A percentile compares a stretch with the other conserved stretches of the same genome.
Evolutionary conservation across 2,113 vertebrate species (phyloP).

Genomic region (Cynocephalus volans): DNA sequence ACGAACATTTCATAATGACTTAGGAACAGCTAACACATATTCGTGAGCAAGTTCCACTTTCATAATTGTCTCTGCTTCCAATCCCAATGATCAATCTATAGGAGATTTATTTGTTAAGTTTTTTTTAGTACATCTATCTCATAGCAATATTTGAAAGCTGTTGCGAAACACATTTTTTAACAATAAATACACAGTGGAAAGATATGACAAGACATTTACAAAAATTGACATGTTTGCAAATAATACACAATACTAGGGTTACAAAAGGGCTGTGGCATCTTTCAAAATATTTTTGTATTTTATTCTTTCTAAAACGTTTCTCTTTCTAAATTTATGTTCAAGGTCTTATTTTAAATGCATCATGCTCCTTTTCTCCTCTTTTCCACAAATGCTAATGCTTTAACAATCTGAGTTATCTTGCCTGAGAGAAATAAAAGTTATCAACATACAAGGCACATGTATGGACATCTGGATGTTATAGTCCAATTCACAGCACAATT

Average conservation of each 20-base stretch:
- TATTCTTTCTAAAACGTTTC: neutral
- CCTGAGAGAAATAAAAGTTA: neutral
- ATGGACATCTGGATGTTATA: conserved; percentile 20
- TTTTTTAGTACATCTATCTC: too few species aligned
- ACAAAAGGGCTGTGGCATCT: neutral
- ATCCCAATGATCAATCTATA: neutral
- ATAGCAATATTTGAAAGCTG: too few species aligned
- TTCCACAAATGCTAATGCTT: neutral
- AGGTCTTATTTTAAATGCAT: neutral
- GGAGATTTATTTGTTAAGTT: neutral
- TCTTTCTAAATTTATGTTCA: neutral
- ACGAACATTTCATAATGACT: conserved; percentile 11
- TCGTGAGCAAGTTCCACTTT: conserved; percentile 15
- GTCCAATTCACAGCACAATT: neutral
- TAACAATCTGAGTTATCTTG: neutral
- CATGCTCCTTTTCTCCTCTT: neutral
- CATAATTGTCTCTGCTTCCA: neutral
- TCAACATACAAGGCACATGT: neutral
- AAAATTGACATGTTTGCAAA: conserved; percentile 47
- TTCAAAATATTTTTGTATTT: conserved; percentile 50
- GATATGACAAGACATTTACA: neutral
- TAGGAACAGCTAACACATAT: neutral
- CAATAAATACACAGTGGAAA: conserved; percentile 29
- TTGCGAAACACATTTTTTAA: neutral
- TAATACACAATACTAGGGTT: conserved; percentile 18